Evolutionary conservation across 2,888 invertebrate genomes (phyloP).

Genomic region (Argyresthia goedartella): DNA sequence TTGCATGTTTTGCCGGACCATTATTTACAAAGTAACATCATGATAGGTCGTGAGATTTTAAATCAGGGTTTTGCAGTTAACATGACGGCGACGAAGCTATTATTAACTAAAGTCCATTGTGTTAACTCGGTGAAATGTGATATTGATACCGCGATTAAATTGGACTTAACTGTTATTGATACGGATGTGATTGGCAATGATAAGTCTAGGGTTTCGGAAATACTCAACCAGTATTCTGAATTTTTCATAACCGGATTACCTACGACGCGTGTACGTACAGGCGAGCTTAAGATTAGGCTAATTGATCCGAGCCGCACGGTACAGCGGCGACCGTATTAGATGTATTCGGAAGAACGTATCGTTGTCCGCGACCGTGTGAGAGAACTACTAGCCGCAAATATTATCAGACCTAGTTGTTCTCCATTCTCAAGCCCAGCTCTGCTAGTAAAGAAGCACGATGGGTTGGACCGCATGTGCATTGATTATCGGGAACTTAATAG

Average conservation of each 20-base stretch:
- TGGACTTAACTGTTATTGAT: not conserved
- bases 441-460: conserved; percentile 7
- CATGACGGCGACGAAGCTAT: not conserved
- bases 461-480: too few relatives aligned
- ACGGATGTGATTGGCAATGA: too few relatives aligned
- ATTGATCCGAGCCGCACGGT: not conserved
- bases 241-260: not conserved
- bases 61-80: conserved; percentile 1
- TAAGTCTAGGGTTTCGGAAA: not conserved
- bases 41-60: too few relatives aligned
- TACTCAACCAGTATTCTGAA: not conserved
- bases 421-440: too few relatives aligned
- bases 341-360: not conserved
- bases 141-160: not conserved
- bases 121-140: not conserved
- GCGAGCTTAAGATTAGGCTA: not conserved
- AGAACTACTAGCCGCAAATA: conserved; percentile 5
- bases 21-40: too few relatives aligned
- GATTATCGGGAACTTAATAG: too few relatives aligned
- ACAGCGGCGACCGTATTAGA: conserved; percentile 1
- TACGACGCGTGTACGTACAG: not conserved
- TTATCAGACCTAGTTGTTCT: too few relatives aligned
- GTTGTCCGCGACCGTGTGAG: conserved; percentile 3
- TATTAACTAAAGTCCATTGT: not conserved
- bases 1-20: too few relatives aligned